These are phyloP conservation scores for Ailuropoda melanoleuca DNA, from an alignment of 2,113 vertebrate species.

Conservation along the genomic window DNA sequence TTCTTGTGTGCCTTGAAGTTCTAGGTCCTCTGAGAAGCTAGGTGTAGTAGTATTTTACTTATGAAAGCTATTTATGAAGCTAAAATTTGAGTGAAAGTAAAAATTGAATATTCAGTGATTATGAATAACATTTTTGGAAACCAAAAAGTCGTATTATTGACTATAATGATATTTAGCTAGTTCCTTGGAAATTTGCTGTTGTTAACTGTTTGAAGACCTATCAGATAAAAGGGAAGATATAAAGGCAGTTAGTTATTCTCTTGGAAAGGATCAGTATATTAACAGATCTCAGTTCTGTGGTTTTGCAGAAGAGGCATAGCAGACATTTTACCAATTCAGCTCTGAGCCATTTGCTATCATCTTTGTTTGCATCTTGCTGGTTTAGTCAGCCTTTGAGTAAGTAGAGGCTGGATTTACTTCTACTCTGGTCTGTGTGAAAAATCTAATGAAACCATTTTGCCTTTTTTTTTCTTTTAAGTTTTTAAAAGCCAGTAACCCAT, in stretches of 20 bases:
- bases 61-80: constrained; percentile 30
- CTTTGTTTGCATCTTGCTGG: constrained; percentile 55
- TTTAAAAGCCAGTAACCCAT: not conserved
- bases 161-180: not conserved
- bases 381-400: constrained; percentile 50
- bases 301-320: not conserved
- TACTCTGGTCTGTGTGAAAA: constrained; percentile 42
- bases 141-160: constrained; percentile 26
- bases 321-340: constrained; percentile 51
- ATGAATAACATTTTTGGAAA: constrained; percentile 28
- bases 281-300: not conserved
- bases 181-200: not conserved
- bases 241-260: not conserved
- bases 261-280: not conserved
- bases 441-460: not conserved
- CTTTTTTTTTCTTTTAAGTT: not conserved
- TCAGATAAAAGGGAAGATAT: constrained; percentile 10
- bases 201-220: not conserved
- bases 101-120: not conserved
- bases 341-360: constrained; percentile 45
- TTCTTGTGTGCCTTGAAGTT: constrained; percentile 22
- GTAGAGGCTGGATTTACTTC: constrained; percentile 57
- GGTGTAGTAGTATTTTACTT: constrained; percentile 30
- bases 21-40: constrained; percentile 7
- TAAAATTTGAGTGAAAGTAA: not conserved